Base-by-base conservation (phyloP, 2,113 vertebrate species). In the Odontophorus gujanensis region DNA sequence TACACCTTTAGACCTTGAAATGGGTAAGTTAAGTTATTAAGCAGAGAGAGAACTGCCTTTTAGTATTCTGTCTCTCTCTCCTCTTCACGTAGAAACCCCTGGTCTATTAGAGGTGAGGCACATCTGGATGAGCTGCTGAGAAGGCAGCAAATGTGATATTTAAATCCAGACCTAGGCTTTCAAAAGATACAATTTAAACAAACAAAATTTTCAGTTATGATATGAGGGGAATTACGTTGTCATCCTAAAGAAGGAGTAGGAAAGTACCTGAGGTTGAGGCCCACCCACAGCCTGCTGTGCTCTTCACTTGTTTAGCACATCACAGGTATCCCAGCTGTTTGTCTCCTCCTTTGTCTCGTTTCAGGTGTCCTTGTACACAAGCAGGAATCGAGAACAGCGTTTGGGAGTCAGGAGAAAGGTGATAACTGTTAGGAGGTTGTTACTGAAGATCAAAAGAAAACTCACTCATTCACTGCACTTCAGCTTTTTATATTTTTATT, bases 401-500 rank as follows among this genome's bases (percentile, higher is more conserved):
- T 45, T 7, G n/a, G 25, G 45, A 75, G 53, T n/a, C 14, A 14
- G 16, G 28, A 51, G 16, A n/a, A 55, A 77, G 80, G 14, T 51
- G 19, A 38, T 7, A 74, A 42, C 21, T 15, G 14, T 24, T 73
- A 65, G 2, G 15, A 21, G 13, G 24, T 51, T 1, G 1, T 65
- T 83, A 7, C 38, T 81, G 28, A 47, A 3, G 4, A 36, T 18
- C 28, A 28, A 90, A 90, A 72, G 58, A 94, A 93, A 73, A 92
- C 83, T 28, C 94, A 92, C 83, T 28, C 94, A 18, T 15, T 69
- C 58, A 69, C 48, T 22, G 38, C 21, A 6, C 1, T 4, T 40
- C 3, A 34, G 48, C 18, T 96, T 75, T 90, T 90, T 63, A 72
- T 43, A 36, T 32, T 73, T 93, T 94, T 96, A 97, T 84, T 96